Evolutionary conservation across 2,888 invertebrate species (phyloP).

Genomic region (Macroteleia sp.): DNA sequence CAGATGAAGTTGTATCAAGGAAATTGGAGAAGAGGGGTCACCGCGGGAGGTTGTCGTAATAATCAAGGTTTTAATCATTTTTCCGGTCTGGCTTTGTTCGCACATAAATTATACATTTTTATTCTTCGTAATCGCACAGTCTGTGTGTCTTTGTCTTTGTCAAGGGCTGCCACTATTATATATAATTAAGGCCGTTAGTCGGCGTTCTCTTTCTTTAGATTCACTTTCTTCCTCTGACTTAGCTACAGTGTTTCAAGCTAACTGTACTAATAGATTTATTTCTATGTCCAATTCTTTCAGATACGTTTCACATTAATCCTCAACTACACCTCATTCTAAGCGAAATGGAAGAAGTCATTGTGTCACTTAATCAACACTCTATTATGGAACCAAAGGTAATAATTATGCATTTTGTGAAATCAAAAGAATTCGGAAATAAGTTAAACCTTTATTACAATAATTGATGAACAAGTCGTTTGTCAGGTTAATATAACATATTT

Average conservation of each 20-base stretch:
- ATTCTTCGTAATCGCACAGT: slow-evolving; percentile 12
- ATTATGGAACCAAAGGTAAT: slow-evolving; percentile 95
- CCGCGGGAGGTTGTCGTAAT: slow-evolving; percentile 95
- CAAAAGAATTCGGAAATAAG: no score
- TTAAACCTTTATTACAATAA: no score
- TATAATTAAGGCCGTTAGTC: slow-evolving; percentile 24
- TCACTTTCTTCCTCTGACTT: no score
- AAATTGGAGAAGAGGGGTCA: slow-evolving; percentile 93
- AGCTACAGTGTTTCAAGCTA: no score
- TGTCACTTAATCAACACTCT: slow-evolving; percentile 94
- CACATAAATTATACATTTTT: slow-evolving; percentile 47
- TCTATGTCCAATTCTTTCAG: no score
- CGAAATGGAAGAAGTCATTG: slow-evolving; percentile 92
- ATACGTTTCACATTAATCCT: no score
- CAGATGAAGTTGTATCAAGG: slow-evolving; percentile 94
- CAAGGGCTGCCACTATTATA: slow-evolving; percentile 16
- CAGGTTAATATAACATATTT: no score
- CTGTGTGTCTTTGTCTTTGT: slow-evolving; percentile 36
- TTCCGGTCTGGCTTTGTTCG: slow-evolving; percentile 35
- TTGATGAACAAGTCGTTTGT: no score
- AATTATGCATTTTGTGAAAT: no score
- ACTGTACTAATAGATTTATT: no score
- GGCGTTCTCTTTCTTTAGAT: no score
- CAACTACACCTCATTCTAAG: no score
- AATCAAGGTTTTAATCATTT: slow-evolving; percentile 86